Conservation (phyloP, 2,113 vertebrate species). For the Paradoxurus hermaphroditus region DNA sequence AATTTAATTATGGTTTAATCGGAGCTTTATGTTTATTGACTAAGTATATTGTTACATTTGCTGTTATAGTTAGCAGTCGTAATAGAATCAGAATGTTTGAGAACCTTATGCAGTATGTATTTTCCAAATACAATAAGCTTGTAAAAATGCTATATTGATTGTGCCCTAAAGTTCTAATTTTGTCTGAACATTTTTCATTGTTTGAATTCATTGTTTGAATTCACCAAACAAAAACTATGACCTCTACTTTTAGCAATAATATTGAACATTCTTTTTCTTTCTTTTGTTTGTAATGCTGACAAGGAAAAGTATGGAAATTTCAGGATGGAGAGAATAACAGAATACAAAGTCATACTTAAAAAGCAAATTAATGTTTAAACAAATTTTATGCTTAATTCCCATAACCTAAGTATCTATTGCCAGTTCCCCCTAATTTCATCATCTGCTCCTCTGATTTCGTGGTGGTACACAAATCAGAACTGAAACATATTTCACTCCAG, state of each 20-base stretch:
- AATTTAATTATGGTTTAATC: slow-evolving; percentile 70
- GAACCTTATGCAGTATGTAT: not conserved
- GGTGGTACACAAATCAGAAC: not conserved
- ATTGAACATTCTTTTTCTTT: not conserved
- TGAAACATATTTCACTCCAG: slow-evolving; percentile 5
- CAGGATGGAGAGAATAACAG: not conserved
- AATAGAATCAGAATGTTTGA: slow-evolving; percentile 9
- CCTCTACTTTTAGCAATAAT: not conserved
- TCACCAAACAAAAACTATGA: slow-evolving; percentile 15
- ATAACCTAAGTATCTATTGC: not conserved
- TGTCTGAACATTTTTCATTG: slow-evolving; percentile 50
- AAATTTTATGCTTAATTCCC: not conserved
- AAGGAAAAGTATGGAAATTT: not conserved
- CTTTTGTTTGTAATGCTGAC: not conserved
- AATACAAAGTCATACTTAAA: not conserved
- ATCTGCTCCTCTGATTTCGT: not conserved
- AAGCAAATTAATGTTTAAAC: slow-evolving; percentile 38
- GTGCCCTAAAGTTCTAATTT: slow-evolving; percentile 49
- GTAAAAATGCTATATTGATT: slow-evolving; percentile 53
- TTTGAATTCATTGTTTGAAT: slow-evolving; percentile 63
- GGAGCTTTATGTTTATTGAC: slow-evolving; percentile 69
- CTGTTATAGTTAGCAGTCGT: slow-evolving; percentile 50
- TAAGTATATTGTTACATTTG: not conserved
- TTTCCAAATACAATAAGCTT: slow-evolving; percentile 10
- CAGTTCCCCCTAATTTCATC: not conserved